Percentiles rank a stretch among this genome's conserved stretches.
These are phyloP conservation scores for Guaruba guarouba DNA, from an alignment of 2,113 vertebrate genomes.

Conservation along the genomic window DNA sequence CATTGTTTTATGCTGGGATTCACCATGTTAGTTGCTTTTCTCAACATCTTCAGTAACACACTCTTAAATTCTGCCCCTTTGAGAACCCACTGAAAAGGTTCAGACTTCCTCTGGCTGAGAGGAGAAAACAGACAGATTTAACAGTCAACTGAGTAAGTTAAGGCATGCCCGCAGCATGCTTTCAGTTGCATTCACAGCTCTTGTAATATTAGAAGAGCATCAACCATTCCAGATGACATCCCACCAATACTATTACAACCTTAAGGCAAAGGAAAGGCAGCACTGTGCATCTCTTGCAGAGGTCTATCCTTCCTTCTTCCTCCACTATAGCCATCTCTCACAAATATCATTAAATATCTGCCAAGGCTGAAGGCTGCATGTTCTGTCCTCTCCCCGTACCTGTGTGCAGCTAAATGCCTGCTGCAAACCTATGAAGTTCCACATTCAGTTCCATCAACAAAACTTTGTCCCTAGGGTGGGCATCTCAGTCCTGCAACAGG, in stretches of 20 bases:
- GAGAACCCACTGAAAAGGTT: background rate
- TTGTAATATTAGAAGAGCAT: background rate
- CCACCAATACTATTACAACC: background rate
- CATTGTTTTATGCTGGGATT: background rate
- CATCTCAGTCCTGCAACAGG: background rate
- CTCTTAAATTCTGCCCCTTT: background rate
- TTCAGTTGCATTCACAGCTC: background rate
- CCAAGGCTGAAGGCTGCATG: background rate
- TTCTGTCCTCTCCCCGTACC: background rate
- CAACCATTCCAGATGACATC: background rate
- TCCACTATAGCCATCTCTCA: background rate
- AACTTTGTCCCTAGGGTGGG: background rate
- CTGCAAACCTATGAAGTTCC: background rate
- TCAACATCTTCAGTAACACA: background rate
- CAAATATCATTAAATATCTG: background rate
- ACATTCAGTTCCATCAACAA: background rate
- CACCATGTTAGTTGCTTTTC: background rate
- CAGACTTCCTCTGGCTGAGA: background rate
- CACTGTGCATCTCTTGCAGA: accelerated
- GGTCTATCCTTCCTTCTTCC: background rate
- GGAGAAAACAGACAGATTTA: background rate
- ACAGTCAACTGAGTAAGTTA: background rate
- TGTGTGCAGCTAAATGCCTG: accelerated
- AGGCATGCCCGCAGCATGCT: background rate
- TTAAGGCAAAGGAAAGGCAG: background rate